Base-by-base conservation (phyloP, 2,888 invertebrate species). In the Agapostemon virescens region DNA sequence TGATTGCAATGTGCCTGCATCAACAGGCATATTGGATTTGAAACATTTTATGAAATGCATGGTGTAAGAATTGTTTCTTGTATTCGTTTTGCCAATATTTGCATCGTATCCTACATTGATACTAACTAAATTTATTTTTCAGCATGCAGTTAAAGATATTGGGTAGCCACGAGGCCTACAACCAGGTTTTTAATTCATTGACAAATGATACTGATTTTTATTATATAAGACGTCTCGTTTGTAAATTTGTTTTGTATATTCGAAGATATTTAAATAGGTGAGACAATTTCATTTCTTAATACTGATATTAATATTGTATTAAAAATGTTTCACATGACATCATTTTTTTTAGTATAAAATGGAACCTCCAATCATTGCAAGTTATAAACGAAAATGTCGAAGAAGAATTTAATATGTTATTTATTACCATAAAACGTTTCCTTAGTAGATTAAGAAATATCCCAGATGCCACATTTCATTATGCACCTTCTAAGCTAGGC, bases 381-480 rank as follows among this genome's bases (percentile, higher is more conserved):
- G 76, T 76, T 69, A 70, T 89, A 58, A 82, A 82, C 36, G 69
- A 86, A 69, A 83, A 89, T 52, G 83, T 90, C 20, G 88, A 90
- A 78, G 86, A 88, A 58, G 87, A 91, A 26, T 84, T 92, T 9
- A 86, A 89, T 40, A 86, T 87, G 63, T 84, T 91, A 52, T 79
- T 91, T n/a, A 40, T 63, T 2, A 81, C 83, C 9, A 76, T 93
- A 26, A 87, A 89, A 6, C 86, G 77, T 70, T 92, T 90, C 67
- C 83, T 91, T 15, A 84, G 70, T 33, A 87, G 88, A 68, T 80
- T 93, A 26, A 88, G 86, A 20, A 82, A 83, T 74, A 88, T 93
- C 26, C 92, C 93, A 55, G 93, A 93, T 81, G 91, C 91, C 36
- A 89, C 92, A 52, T 91, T 93, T 77, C 90, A 92, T 80, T 93